phyloP scores from a whole-genome alignment of 2,113 vertebrate genomes.

The Redunca redunca region DNA sequence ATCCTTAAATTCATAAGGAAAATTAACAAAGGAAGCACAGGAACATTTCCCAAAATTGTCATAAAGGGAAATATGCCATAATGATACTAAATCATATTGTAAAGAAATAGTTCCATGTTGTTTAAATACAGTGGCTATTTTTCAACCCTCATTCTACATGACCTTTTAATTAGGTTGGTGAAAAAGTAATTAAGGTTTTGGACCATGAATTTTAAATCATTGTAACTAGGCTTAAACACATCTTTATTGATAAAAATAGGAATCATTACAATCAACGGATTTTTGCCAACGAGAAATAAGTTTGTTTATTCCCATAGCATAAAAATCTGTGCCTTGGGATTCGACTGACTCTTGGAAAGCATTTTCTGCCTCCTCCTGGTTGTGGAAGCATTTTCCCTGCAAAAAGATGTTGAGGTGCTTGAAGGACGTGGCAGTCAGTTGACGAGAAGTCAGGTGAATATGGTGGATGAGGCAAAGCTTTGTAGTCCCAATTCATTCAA shows the following conservation, averaged over 20 bases:
- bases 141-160: neutral
- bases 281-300: neutral
- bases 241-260: neutral
- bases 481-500: neutral
- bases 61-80: neutral
- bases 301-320: neutral
- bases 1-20: neutral
- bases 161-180: neutral
- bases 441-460: neutral
- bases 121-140: neutral
- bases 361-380: neutral
- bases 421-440: neutral
- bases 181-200: neutral
- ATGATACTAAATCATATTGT: neutral
- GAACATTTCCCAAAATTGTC: neutral
- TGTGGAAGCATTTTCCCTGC: neutral
- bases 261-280: neutral
- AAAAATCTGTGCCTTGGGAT: neutral
- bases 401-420: neutral
- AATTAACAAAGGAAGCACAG: neutral
- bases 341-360: neutral
- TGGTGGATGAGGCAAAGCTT: neutral
- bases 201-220: neutral
- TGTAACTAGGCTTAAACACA: neutral
- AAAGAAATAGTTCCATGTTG: neutral